Evolutionary conservation across 2,888 invertebrate genomes (phyloP), one percentile per base, ranked within the genome.

Genomic region (Drosophila histrio): DNA sequence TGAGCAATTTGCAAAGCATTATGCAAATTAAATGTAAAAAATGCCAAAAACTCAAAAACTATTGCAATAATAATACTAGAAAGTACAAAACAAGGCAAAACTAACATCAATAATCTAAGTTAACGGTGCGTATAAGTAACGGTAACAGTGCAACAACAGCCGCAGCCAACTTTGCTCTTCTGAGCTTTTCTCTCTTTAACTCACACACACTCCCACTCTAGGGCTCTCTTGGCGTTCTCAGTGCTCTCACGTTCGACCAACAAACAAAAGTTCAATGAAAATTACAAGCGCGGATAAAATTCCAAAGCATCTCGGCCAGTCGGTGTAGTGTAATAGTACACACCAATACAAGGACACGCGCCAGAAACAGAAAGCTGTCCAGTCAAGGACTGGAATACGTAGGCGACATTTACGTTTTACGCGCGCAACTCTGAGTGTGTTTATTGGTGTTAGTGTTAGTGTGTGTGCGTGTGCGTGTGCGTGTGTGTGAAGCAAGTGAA

Each of bases 301-400:
- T 76, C 70, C 75, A 87, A 82, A 63, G 67, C 63, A 69, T 62
- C 53, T 53, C 63, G 52, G 61, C 30, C 62, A 60, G 22, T 26
- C 49, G 65, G 66, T 63, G 44, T 80, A 75, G 44, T 32, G 83
- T 83, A 82, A 79, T 72, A 79, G 62, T 81, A 75, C n/a, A 65
- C 58, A 81, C 75, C 59, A 72, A 83, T 49, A 86, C 80, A 87
- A 80, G 77, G 73, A 81, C 77, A 77, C 61, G 9, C 39, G 57
- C 32, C 61, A 69, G 67, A 54, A 65, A 56, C 43, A 52, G 44
- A 77, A 80, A 73, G 71, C 80, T 79, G 22, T 38, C 47, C 46
- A 53, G 66, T 81, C 87, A 87, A 88, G 82, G 87, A 87, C 86
- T 88, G 89, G 89, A 87, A 86, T 71, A 78, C 81, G 86, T 50